phyloP scores from a whole-genome alignment of 1,140 invertebrate genomes.

The Muscidifurax raptorellus region DNA sequence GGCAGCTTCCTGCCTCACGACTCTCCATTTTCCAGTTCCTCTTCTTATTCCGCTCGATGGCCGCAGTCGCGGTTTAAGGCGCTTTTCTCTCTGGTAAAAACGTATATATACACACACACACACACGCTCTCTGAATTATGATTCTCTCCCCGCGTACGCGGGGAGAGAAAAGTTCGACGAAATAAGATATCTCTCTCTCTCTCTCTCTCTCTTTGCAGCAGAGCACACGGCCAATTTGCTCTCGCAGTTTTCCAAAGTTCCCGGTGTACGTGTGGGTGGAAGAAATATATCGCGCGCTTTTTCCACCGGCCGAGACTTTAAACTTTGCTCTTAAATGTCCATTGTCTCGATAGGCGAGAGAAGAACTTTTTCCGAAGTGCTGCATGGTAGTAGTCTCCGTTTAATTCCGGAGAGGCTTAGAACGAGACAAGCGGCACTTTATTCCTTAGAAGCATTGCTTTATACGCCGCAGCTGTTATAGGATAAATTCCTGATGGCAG shows the following conservation, averaged over 20 bases:
- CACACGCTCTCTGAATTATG: not conserved
- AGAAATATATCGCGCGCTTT: not conserved
- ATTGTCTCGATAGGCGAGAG: not conserved
- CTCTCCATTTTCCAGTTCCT: not conserved
- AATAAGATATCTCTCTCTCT: not conserved
- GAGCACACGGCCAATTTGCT: not conserved
- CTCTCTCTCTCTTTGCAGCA: no score
- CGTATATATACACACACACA: not conserved
- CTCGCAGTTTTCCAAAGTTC: not conserved
- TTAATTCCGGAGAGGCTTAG: no score
- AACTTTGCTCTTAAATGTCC: constrained; percentile 1
- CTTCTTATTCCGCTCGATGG: not conserved
- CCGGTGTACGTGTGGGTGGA: not conserved
- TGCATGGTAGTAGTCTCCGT: no score
- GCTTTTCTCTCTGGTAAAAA: not conserved
- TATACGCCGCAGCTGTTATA: no score
- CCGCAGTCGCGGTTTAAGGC: not conserved
- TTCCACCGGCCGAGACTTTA: not conserved
- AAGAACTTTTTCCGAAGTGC: no score
- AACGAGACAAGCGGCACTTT: no score
- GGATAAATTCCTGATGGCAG: no score
- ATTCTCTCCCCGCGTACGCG: not conserved
- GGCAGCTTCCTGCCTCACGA: not conserved
- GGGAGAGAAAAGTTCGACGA: not conserved
- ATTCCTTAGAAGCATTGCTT: no score